Conservation (phyloP, 2,113 vertebrate genomes). For the Hippocampus abdominalis region DNA sequence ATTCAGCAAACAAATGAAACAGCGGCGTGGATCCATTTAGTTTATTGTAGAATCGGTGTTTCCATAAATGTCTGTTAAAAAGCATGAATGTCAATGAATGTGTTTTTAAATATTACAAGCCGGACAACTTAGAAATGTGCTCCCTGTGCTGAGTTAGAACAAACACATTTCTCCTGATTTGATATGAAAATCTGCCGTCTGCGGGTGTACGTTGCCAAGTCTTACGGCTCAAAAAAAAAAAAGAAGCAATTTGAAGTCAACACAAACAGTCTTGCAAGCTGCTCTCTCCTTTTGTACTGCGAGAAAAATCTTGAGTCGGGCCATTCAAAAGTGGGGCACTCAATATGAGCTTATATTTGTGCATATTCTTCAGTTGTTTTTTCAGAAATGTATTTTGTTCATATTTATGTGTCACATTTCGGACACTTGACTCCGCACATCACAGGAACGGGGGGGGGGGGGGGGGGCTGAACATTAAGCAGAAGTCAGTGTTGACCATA, state of each 20-base stretch:
- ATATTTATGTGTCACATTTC: background rate
- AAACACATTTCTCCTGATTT: constrained; percentile 3
- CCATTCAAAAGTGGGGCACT: background rate
- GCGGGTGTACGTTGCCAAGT: background rate
- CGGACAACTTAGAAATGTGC: background rate
- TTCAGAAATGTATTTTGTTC: background rate
- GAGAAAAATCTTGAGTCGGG: background rate
- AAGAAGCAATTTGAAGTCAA: background rate
- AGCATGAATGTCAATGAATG: background rate
- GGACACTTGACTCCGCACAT: background rate
- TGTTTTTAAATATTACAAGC: constrained; percentile 2
- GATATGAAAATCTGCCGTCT: constrained; percentile 2
- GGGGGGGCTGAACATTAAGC: too few relatives aligned
- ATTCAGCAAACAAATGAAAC: background rate
- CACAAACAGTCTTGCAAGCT: background rate
- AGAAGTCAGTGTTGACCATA: background rate
- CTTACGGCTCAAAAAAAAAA: background rate
- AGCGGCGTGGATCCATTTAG: background rate
- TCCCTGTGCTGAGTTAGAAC: background rate
- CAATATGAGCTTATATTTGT: background rate
- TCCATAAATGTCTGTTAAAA: background rate
- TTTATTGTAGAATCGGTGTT: background rate
- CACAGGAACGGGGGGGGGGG: too few relatives aligned
- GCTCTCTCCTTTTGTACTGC: background rate
- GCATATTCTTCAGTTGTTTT: background rate